Base-by-base conservation (phyloP, 2,888 invertebrate genomes). In the Dicycla oo region DNA sequence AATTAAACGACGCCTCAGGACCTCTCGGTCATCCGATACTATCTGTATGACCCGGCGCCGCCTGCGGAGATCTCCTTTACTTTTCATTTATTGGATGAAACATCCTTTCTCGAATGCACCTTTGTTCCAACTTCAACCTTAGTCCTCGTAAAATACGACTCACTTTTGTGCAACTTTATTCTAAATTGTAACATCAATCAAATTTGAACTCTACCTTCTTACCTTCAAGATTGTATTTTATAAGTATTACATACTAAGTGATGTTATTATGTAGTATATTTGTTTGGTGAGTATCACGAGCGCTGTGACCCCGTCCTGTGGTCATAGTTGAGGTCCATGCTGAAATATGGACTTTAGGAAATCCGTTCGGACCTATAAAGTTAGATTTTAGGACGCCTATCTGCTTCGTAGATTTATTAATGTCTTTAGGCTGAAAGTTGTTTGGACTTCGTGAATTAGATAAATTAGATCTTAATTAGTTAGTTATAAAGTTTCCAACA, bases 1-100 rank as follows among this genome's bases (percentile, higher is more conserved):
- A 94, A 94, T 94, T 94, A 94, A 94, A 94, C 89, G 92, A 92
- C 89, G 93, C 93, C 93, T 88, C 89, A 77, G 92, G 93, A 89
- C 90, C 92, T 90, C 88, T 89, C 87, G 92, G 93, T 93, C 93
- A 93, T 89, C 86, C 85, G 93, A 93, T 93, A 91, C 90, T 89
- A 92, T 92, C 93, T 88, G 83, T 87, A 86, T 91, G 93, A 93
- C 93, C 93, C 90, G 85, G 85, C 87, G 89, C 91, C 91, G 91
- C 91, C 91, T 91, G 91, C 85, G 84, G 89, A 88, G 90, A 88
- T 88, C 88, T 88, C 87, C 89, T 89, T 87, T 87, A 87, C 79
- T 78, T 75, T 78, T 49, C 58, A 67, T 30, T 67, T 73, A 65
- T 73, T 79, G 65, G 23, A 72, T 58, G 65, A 81, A 88, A 87